Evolutionary conservation across 2,797 vertebrate species (phyloP).

Genomic region (Pempheris klunzingeri): DNA sequence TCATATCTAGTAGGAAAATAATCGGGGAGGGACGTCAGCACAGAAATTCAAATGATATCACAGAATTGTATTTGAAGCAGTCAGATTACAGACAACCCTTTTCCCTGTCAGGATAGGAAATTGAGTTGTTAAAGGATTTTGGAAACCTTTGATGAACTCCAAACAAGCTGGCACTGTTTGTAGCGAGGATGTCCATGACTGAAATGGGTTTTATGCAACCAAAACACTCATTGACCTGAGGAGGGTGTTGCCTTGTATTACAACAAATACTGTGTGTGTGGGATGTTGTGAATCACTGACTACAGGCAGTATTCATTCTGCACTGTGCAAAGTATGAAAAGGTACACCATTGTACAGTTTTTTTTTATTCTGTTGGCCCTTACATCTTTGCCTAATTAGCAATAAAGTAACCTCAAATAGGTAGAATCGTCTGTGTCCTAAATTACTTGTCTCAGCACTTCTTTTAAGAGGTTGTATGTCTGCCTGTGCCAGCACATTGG

Average conservation of each 20-base stretch:
- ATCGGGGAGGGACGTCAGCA: not conserved
- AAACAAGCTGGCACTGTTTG: conserved; percentile 5
- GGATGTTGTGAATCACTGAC: conserved; percentile 30
- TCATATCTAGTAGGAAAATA: conserved; percentile 6
- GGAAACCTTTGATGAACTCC: conserved; percentile 18
- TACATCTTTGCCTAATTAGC: conserved; percentile 16
- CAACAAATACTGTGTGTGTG: conserved; percentile 9
- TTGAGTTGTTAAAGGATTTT: conserved; percentile 14
- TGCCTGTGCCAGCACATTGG: conserved; percentile 39
- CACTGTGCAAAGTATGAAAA: not conserved
- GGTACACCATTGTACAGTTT: not conserved
- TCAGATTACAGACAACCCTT: conserved; percentile 2
- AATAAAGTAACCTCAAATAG: conserved; percentile 30
- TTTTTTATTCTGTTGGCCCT: conserved; percentile 13
- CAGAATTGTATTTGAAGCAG: conserved; percentile 4
- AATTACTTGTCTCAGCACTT: conserved; percentile 43
- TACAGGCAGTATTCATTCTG: conserved; percentile 9
- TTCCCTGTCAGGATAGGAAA: not conserved
- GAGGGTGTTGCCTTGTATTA: conserved; percentile 22
- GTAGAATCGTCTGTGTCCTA: conserved; percentile 20
- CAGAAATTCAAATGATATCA: not conserved
- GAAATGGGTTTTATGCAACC: conserved; percentile 13
- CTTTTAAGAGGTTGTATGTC: conserved; percentile 38
- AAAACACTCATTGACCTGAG: conserved; percentile 33
- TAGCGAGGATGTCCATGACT: not conserved